A percentile compares a stretch with the other conserved stretches of the same genome.
phyloP scores from a whole-genome alignment of 1,140 invertebrate species.

The Lasioglossum albipes region DNA sequence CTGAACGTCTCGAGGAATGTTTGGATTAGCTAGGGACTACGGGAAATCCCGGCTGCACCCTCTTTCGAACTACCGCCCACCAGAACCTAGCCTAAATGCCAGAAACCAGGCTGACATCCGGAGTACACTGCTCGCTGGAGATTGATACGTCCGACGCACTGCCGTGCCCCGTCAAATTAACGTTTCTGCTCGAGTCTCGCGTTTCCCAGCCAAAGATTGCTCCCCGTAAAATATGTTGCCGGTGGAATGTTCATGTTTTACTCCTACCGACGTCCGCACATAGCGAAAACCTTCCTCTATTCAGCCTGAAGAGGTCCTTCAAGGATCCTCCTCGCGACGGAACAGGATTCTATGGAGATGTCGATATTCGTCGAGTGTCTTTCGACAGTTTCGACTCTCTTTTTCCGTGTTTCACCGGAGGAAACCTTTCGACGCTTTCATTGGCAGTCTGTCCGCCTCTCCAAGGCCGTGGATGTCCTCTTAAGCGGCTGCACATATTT shows the following conservation, averaged over 20 bases:
- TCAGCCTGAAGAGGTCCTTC: too few relatives aligned
- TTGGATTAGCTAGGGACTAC: constrained; percentile 30
- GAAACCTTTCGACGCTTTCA: too few relatives aligned
- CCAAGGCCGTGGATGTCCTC: too few relatives aligned
- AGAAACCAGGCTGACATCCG: background rate
- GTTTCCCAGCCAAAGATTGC: background rate
- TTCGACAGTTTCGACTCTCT: too few relatives aligned
- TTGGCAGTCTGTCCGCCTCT: too few relatives aligned
- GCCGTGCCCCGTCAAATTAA: background rate
- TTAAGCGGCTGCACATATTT: too few relatives aligned
- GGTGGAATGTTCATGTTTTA: background rate
- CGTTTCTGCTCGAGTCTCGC: background rate
- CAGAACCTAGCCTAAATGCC: background rate
- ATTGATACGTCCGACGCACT: background rate
- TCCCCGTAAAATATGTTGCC: background rate
- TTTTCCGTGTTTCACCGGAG: too few relatives aligned
- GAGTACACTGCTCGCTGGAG: background rate
- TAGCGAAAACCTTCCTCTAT: too few relatives aligned
- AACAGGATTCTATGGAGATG: too few relatives aligned
- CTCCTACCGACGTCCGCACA: too few relatives aligned
- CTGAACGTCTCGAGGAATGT: constrained; percentile 26
- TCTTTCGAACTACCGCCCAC: background rate
- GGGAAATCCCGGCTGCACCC: background rate
- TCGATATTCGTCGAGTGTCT: too few relatives aligned
- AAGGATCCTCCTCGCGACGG: too few relatives aligned